These are phyloP conservation scores for Cyclophora punctaria DNA, from an alignment of 2,888 invertebrate genomes.

Conservation along the genomic window DNA sequence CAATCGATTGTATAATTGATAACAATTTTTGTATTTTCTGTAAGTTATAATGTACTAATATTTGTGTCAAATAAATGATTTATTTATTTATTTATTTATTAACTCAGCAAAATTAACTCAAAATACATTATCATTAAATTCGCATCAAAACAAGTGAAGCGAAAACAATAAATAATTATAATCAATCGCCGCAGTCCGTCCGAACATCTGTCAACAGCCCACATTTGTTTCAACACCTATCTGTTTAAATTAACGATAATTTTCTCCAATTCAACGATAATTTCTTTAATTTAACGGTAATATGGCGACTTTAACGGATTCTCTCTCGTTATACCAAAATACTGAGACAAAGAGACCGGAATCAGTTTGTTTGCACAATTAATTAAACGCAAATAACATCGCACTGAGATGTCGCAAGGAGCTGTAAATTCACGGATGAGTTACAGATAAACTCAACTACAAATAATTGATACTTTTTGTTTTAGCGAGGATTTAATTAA, in stretches of 20 bases:
- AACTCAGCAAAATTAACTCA: too few species aligned
- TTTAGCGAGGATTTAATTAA: too few species aligned
- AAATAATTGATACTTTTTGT: constrained; percentile 3
- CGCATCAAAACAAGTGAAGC: too few species aligned
- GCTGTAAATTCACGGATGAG: constrained; percentile 17
- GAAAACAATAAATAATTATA: too few species aligned
- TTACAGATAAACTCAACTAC: neutral
- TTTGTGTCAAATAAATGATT: too few species aligned
- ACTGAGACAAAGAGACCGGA: constrained; percentile 13
- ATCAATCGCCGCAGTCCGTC: too few species aligned
- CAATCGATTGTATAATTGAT: too few species aligned
- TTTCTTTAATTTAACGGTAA: constrained; percentile 18
- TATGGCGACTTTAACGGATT: constrained; percentile 14
- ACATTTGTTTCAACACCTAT: constrained; percentile 15
- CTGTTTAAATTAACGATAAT: constrained; percentile 9
- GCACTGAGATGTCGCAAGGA: constrained; percentile 13
- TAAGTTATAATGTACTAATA: too few species aligned
- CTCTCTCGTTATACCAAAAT: constrained; percentile 4
- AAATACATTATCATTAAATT: too few species aligned
- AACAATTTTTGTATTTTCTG: too few species aligned
- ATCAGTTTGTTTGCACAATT: constrained; percentile 17
- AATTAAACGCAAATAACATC: constrained; percentile 18
- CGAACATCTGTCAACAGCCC: too few species aligned
- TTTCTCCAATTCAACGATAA: constrained; percentile 8
- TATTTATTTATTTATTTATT: too few species aligned